phyloP scores from a whole-genome alignment of 2,797 vertebrate genomes.

The Crenuchus spilurus region DNA sequence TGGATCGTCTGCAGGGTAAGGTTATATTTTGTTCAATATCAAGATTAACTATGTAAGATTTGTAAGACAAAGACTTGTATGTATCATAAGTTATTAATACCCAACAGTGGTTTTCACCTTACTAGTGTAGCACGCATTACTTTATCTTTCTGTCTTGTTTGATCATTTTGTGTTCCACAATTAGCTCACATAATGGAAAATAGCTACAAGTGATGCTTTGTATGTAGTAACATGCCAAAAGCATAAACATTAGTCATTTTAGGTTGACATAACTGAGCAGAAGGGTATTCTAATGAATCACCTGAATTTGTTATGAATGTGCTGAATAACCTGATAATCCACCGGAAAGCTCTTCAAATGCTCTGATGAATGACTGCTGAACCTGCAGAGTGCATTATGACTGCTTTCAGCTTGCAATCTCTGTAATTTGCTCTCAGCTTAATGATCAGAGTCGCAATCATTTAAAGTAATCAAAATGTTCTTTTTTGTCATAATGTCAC shows the following conservation, averaged over 20 bases:
- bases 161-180: not conserved
- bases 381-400: not conserved
- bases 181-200: not conserved
- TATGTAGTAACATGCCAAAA: not conserved
- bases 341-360: not conserved
- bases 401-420: constrained; percentile 4
- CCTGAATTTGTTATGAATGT: not conserved
- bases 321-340: constrained; percentile 15
- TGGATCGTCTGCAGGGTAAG: constrained; percentile 23
- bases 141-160: not conserved
- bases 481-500: constrained; percentile 1
- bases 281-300: not conserved
- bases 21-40: not conserved
- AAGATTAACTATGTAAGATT: no score
- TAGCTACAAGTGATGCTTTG: not conserved
- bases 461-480: constrained; percentile 13
- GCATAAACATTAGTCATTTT: not conserved
- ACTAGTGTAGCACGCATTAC: no score
- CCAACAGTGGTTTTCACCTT: no score
- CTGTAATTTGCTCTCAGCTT: constrained; percentile 10
- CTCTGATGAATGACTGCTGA: not conserved
- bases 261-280: not conserved
- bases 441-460: not conserved
- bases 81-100: no score
- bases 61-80: no score